A percentile compares a stretch with the other conserved stretches of the same genome.
These are phyloP conservation scores for Metopia argyrocephala DNA, from an alignment of 2,888 invertebrate genomes.

Conservation along the genomic window DNA sequence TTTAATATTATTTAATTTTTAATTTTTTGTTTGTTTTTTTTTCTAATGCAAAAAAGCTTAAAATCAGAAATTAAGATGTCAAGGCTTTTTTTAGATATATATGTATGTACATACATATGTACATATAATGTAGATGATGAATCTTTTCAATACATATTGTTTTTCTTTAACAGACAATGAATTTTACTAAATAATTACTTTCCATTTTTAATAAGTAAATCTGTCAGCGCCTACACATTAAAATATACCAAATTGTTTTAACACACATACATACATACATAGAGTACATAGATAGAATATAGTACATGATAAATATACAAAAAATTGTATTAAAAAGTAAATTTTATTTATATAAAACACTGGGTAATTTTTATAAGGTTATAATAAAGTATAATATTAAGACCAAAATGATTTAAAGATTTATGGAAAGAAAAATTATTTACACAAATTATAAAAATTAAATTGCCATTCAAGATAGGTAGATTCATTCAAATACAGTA, in stretches of 20 bases:
- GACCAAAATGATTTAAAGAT: no score
- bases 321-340: no score
- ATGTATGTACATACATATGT: background rate
- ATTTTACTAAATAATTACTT: constrained; percentile 9
- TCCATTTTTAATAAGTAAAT: constrained; percentile 29
- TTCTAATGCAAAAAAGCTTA: background rate
- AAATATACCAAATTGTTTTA: background rate
- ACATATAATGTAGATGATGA: background rate
- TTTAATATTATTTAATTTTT: background rate
- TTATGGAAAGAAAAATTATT: no score
- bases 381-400: no score
- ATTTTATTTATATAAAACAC: no score
- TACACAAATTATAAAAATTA: no score
- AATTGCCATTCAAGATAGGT: no score
- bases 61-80: constrained; percentile 36
- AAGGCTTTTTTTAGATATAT: constrained; percentile 33
- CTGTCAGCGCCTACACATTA: constrained; percentile 42
- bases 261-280: constrained; percentile 8
- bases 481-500: no score
- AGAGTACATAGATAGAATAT: background rate
- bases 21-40: background rate
- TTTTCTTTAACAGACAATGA: background rate
- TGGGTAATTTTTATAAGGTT: no score
- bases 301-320: background rate
- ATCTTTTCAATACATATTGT: no score